phyloP scores from a whole-genome alignment of 2,888 invertebrate genomes.

The Candidula unifasciata region DNA sequence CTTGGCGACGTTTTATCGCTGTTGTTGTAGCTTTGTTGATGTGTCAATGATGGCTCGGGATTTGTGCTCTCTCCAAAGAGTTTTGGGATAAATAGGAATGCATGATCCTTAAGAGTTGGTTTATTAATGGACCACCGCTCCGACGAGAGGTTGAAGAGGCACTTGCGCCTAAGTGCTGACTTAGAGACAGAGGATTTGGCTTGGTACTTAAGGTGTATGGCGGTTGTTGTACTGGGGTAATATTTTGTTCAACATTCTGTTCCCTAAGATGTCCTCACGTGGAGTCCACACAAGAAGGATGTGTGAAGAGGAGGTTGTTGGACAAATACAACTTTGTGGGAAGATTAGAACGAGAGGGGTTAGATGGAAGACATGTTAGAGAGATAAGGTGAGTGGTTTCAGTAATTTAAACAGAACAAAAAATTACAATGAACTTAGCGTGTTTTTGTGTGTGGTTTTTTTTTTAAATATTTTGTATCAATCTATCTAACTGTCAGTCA shows the following conservation, averaged over 20 bases:
- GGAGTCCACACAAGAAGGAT: background rate
- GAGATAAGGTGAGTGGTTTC: background rate
- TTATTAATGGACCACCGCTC: background rate
- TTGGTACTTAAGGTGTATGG: background rate
- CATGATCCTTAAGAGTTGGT: background rate
- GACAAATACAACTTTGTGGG: background rate
- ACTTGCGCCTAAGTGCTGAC: background rate
- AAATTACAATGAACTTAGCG: too few relatives aligned
- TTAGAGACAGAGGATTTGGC: background rate
- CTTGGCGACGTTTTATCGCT: too few relatives aligned
- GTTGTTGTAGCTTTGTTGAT: background rate
- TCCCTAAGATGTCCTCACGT: background rate
- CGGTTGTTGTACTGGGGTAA: background rate
- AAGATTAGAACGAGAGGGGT: background rate
- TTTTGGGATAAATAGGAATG: background rate
- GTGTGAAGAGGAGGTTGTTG: background rate
- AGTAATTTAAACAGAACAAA: background rate
- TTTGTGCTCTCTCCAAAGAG: background rate
- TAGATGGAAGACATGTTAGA: background rate
- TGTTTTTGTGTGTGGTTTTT: too few relatives aligned
- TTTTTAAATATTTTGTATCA: too few relatives aligned
- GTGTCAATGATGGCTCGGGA: background rate
- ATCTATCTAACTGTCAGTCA: too few relatives aligned
- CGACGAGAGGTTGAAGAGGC: background rate
- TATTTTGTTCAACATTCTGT: background rate